Percentiles rank a stretch among this genome's conserved stretches.
Evolutionary conservation across 2,113 vertebrate species (phyloP).

Genomic region (Crotalus helleri): DNA sequence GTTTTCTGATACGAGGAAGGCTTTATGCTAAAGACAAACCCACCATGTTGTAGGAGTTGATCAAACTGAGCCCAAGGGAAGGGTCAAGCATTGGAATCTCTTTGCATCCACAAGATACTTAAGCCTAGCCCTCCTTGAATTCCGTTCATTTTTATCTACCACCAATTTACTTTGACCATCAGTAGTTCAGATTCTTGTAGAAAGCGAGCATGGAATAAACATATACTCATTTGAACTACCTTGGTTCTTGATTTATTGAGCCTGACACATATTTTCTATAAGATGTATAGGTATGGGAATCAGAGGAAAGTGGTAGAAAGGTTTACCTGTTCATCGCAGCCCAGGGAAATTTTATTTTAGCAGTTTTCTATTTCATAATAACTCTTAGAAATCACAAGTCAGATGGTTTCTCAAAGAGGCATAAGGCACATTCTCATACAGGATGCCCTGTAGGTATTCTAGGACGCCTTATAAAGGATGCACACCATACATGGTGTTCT

Average conservation of each 20-base stretch:
- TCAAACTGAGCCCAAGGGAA: neutral
- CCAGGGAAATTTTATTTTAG: neutral
- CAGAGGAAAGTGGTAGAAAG: neutral
- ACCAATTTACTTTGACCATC: neutral
- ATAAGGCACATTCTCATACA: neutral
- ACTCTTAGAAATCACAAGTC: neutral
- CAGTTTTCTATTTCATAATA: neutral
- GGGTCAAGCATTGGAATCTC: neutral
- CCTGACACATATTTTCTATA: neutral
- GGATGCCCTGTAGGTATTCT: neutral
- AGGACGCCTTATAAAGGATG: neutral
- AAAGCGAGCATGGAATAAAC: neutral
- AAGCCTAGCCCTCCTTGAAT: neutral
- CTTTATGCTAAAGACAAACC: neutral
- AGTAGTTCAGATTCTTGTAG: neutral
- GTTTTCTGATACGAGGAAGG: neutral
- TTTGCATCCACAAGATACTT: neutral
- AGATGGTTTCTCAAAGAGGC: neutral
- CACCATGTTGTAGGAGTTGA: neutral
- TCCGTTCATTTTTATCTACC: neutral
- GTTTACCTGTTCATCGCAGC: neutral
- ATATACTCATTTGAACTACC: neutral
- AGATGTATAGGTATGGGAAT: neutral
- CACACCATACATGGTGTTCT: neutral
- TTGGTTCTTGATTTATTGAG: neutral